Evolutionary conservation across 2,113 vertebrate species (phyloP), one percentile per base, ranked within the genome.

Genomic region (Motacilla tschutschensis): DNA sequence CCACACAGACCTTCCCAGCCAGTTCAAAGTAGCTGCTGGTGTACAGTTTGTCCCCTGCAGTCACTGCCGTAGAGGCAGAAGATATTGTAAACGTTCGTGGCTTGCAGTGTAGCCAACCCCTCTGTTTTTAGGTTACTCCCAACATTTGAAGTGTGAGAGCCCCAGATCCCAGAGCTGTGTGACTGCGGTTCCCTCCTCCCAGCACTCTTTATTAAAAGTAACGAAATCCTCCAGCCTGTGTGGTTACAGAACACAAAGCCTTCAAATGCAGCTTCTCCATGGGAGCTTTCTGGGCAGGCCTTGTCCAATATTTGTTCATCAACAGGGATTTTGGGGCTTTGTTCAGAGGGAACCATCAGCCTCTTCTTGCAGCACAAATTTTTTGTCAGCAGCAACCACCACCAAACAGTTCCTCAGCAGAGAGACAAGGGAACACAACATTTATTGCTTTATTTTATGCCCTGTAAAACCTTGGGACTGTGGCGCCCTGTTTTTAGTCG

Each of bases 161-260:
- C 44, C n/a, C 62, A 69, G 41, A 44, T 89, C 57, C 57, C 69
- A 67, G 87, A 46, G 46, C 10, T 74, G 50, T 87, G 85, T 69
- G 85, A 57, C 66, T 81, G 74, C 2, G 14, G 79, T 47, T 58
- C 76, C 50, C 73, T 78, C 65, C 58, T 90, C 67, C 84, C 67
- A 69, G 63, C 38, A 57, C 3, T 57, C 17, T 47, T 53, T 64
- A 46, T 89, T 78, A 48, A 63, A 82, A 85, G n/a, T 53, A 80
- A 86, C 71, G 8, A 71, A 87, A 78, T 63, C 29, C 25, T 89
- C 43, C 60, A 63, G 77, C 50, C 59, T 40, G 24, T 75, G 73
- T 91, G 79, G 79, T 91, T 85, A 78, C 66, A 54, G 66, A 85
- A 67, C 75, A 85, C 80, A 93, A 94, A 92, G 77, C 83, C 83